These are phyloP conservation scores for Eumerus sabulonum DNA, from an alignment of 2,888 invertebrate species.

Conservation along the genomic window DNA sequence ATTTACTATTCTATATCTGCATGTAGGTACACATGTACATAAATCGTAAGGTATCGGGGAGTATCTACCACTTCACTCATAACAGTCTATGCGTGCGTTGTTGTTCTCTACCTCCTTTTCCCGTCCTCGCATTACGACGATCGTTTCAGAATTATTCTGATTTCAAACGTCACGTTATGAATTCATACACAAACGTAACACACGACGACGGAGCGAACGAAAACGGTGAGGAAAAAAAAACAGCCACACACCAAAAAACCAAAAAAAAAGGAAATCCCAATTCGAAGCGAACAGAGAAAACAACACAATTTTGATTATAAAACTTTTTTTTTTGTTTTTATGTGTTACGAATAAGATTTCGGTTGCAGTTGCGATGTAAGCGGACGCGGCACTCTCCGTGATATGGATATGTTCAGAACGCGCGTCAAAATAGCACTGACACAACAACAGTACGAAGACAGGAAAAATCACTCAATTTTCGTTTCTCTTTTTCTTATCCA, in stretches of 20 bases:
- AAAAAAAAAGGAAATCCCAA: conserved; percentile 16
- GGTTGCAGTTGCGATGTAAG: conserved; percentile 65
- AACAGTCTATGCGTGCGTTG: conserved; percentile 51
- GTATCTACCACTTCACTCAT: conserved; percentile 44
- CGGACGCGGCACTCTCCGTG: conserved; percentile 63
- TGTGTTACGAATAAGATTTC: conserved; percentile 47
- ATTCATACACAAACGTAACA: no score
- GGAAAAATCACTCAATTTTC: conserved; percentile 75
- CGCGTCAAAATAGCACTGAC: conserved; percentile 79
- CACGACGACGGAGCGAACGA: no score
- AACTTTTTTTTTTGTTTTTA: conserved; percentile 40
- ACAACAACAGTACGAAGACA: conserved; percentile 76
- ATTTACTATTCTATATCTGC: conserved; percentile 22
- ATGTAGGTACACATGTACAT: no score
- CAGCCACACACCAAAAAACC: no score
- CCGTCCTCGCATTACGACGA: conserved; percentile 31
- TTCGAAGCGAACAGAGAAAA: conserved; percentile 24
- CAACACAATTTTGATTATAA: conserved; percentile 9
- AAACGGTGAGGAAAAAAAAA: no score
- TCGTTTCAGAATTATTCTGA: no score
- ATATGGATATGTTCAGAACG: conserved; percentile 77
- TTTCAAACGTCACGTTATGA: no score
- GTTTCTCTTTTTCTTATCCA: conserved; percentile 51
- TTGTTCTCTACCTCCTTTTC: conserved; percentile 12
- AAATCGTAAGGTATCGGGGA: no score